Evolutionary conservation across 2,888 invertebrate species (phyloP), one percentile per base, ranked within the genome.

Genomic region (Meloe dianella): DNA sequence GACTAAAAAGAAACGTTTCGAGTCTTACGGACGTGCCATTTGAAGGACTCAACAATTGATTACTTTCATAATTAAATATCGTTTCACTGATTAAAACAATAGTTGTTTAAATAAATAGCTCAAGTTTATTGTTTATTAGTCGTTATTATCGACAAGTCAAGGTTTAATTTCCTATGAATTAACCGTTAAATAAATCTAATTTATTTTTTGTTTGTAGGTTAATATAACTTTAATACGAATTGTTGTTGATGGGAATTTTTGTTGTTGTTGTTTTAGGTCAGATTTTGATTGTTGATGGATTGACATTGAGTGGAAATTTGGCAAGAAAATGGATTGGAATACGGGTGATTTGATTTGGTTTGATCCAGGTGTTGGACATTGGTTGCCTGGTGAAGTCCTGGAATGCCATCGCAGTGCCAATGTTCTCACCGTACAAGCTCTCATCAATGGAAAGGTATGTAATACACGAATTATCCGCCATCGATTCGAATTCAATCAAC

Each of bases 321-420:
- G 60, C 60, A 57, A 51, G 29, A 72, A 71, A 24, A 80, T 82
- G 81, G 90, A 91, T 82, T 91, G 91, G 91, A 84, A 86, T 77
- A 88, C 90, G 87, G 95, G 96, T 68, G 95, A 96, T 83, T 88
- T 95, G 84, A 94, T 96, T 80, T 96, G 96, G 96, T 96, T 96
- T 86, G 95, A 96, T 85, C 92, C 95, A 57, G 95, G 95, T 54
- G 89, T 95, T 77, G 92, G 94, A 74, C 94, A 95, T 84, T 94
- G 94, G 77, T 89, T 96, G 78, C 96, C 96, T 60, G 96, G 96
- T 66, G 93, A 94, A 85, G 92, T 97, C 71, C 87, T 94, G 78
- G 96, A 96, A 85, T 93, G 92, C 75, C 95, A 96, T 85, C 90
- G 92, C 69, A 93, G 95, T 57, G 95, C 96, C 63, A 92, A 95